Conservation (phyloP, 2,113 vertebrate species). For the Epinephelus cyanopodus region DNA sequence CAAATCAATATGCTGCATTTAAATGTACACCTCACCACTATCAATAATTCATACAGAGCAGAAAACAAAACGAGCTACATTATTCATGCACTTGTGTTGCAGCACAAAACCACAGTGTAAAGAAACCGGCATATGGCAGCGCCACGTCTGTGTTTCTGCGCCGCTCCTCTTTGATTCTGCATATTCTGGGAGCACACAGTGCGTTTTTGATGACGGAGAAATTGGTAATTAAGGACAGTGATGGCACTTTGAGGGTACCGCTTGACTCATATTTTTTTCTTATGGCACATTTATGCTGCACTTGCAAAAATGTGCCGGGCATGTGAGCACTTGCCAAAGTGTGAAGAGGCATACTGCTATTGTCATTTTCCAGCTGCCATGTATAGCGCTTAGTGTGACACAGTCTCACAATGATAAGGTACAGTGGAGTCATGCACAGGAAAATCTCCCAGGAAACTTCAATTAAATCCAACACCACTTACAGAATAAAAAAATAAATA, state of each 20-base stretch:
- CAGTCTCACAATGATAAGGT: background rate
- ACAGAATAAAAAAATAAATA: background rate
- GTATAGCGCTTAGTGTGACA: constrained; percentile 3
- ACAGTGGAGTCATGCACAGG: background rate
- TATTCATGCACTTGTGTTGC: constrained; percentile 44
- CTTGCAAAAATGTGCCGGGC: constrained; percentile 51
- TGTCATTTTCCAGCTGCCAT: constrained; percentile 33
- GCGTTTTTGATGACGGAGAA: constrained; percentile 35
- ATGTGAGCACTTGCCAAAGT: constrained; percentile 41
- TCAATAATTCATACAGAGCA: constrained; percentile 57
- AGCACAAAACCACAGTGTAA: constrained; percentile 8
- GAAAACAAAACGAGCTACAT: constrained; percentile 52
- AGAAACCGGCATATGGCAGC: constrained; percentile 38
- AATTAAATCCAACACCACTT: constrained; percentile 3
- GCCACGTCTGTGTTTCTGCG: background rate
- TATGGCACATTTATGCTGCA: constrained; percentile 52
- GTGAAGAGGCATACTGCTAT: constrained; percentile 21
- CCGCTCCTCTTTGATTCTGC: constrained; percentile 28
- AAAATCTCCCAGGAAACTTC: background rate
- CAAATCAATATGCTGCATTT: constrained; percentile 49
- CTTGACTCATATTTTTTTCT: constrained; percentile 29
- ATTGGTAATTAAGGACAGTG: constrained; percentile 48
- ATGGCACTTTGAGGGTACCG: constrained; percentile 25
- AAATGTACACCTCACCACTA: constrained; percentile 38
- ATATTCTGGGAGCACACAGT: constrained; percentile 19